phyloP scores from a whole-genome alignment of 2,113 vertebrate genomes.

The Merops nubicus region DNA sequence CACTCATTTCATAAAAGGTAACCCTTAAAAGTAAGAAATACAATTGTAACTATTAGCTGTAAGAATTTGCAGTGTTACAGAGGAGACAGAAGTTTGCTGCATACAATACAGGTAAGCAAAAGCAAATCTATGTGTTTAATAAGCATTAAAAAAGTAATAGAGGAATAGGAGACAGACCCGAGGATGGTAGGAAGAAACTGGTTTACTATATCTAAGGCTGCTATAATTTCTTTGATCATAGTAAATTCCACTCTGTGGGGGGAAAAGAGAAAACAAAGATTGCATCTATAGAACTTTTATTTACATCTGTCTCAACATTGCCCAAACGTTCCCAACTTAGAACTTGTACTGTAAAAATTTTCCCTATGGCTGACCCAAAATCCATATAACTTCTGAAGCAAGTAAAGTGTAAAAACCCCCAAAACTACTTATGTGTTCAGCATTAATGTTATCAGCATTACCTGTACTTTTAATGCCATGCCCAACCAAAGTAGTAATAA shows the following conservation, averaged over 20 bases:
- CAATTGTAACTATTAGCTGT: not conserved
- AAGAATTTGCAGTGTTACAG: not conserved
- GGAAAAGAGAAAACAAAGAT: not conserved
- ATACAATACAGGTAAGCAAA: not conserved
- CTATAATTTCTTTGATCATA: slow-evolving; percentile 92
- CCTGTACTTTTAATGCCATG: not conserved
- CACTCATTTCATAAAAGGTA: not conserved
- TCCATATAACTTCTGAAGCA: not conserved
- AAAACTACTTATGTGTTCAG: not conserved
- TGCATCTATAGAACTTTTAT: not conserved
- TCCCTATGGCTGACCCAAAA: not conserved
- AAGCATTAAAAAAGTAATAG: not conserved
- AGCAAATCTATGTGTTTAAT: not conserved
- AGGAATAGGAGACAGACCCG: slow-evolving; percentile 73
- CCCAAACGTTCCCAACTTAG: not conserved
- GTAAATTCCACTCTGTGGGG: slow-evolving; percentile 89
- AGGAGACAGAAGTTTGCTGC: not conserved
- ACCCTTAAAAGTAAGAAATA: not conserved
- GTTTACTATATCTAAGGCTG: slow-evolving; percentile 88
- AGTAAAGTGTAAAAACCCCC: not conserved
- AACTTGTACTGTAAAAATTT: not conserved
- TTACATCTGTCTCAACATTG: not conserved
- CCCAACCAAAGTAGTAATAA: not conserved
- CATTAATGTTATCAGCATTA: not conserved
- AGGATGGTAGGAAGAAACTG: slow-evolving; percentile 66